phyloP scores from a whole-genome alignment of 2,888 invertebrate species.

The Germaria angustata region DNA sequence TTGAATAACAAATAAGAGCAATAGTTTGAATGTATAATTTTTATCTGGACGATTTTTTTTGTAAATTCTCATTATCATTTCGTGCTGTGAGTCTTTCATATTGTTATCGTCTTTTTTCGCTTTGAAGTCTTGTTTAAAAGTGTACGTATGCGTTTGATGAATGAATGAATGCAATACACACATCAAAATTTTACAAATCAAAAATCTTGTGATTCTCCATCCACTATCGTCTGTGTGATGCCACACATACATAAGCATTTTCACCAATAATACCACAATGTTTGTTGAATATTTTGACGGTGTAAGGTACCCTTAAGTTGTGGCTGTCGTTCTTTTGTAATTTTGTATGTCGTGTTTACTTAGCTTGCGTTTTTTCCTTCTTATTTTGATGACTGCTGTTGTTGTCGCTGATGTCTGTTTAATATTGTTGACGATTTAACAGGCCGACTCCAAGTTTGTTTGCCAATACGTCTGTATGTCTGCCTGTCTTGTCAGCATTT shows the following conservation, averaged over 20 bases:
- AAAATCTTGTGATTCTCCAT: constrained; percentile 14
- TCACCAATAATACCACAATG: constrained; percentile 42
- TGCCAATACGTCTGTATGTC: constrained; percentile 41
- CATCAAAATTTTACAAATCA: no score
- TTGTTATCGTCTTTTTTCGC: no score
- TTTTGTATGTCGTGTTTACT: constrained; percentile 34
- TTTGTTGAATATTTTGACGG: no score
- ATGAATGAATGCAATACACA: no score
- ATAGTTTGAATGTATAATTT: no score
- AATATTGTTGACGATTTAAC: constrained; percentile 48
- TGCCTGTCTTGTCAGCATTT: constrained; percentile 56
- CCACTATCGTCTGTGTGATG: neutral
- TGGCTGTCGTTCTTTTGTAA: constrained; percentile 34
- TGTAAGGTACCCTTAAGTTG: no score
- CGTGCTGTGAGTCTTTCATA: no score
- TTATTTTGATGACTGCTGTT: constrained; percentile 43
- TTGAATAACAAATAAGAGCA: no score
- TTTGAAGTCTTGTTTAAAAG: no score
- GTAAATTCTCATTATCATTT: no score
- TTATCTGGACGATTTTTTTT: no score
- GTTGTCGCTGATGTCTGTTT: constrained; percentile 39
- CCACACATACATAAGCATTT: neutral
- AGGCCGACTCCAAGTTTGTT: constrained; percentile 46
- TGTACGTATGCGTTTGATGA: no score
- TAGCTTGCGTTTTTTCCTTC: constrained; percentile 9